Percentiles rank a stretch among this genome's conserved stretches.
These are phyloP conservation scores for Mastomys natalensis DNA, from an alignment of 2,113 vertebrate species.

Conservation along the genomic window DNA sequence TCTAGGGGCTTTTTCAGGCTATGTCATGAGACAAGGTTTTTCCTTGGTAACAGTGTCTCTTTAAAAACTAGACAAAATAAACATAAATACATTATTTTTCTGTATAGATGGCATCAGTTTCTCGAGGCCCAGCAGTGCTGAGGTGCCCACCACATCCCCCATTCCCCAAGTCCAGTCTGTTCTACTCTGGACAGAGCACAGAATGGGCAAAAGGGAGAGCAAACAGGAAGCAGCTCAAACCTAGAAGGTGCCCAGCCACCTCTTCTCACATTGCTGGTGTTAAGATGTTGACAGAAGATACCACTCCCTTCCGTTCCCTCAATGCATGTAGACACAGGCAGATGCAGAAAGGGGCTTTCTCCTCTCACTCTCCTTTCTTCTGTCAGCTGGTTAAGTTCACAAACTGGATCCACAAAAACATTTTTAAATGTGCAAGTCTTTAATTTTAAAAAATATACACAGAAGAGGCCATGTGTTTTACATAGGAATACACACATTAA, in stretches of 20 bases:
- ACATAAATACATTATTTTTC: neutral
- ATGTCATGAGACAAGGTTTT: neutral
- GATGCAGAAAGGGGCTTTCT: neutral
- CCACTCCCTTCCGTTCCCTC: too few relatives aligned
- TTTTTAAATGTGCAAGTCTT: constrained; percentile 47
- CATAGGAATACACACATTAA: constrained; percentile 73
- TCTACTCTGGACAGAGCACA: neutral
- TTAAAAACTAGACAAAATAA: neutral
- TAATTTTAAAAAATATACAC: constrained; percentile 73
- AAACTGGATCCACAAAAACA: constrained; percentile 25
- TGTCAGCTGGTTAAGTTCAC: neutral
- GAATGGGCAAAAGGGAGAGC: neutral
- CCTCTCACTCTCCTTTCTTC: neutral
- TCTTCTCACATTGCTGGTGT: neutral
- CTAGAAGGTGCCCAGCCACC: neutral
- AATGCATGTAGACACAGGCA: neutral
- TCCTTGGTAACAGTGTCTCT: neutral
- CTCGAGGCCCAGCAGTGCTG: neutral
- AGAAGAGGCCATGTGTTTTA: constrained; percentile 50
- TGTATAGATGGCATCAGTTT: neutral
- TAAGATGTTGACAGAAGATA: neutral
- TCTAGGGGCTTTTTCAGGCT: neutral
- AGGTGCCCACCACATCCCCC: neutral
- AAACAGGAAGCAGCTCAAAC: neutral
- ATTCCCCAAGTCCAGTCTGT: neutral